phyloP scores from a whole-genome alignment of 2,797 vertebrate species.

The Fratercula arctica region DNA sequence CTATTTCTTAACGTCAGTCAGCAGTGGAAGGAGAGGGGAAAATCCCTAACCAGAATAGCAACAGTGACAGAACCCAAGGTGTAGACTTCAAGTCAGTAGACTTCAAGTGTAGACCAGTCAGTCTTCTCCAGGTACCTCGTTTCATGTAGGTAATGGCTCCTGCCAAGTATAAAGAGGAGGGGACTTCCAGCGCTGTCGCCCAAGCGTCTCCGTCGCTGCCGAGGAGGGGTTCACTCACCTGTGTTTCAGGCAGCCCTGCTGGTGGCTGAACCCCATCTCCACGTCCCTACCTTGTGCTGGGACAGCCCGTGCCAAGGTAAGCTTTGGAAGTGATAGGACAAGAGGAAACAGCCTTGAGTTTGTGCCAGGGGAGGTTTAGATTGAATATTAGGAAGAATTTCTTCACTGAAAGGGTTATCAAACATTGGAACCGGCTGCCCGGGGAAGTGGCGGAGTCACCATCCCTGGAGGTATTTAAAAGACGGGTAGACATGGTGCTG shows the following conservation, averaged over 20 bases:
- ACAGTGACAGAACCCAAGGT: accelerated
- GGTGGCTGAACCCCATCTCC: neutral
- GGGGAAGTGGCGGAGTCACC: too few relatives aligned
- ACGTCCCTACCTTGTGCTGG: accelerated
- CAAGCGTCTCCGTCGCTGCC: neutral
- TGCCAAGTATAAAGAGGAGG: neutral
- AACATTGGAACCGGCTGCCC: too few relatives aligned
- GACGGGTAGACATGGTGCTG: too few relatives aligned
- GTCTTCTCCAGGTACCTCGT: neutral
- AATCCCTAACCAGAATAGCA: neutral
- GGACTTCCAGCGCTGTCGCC: neutral
- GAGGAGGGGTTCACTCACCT: neutral
- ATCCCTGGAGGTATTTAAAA: too few relatives aligned
- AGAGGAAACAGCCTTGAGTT: too few relatives aligned
- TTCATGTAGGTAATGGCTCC: accelerated
- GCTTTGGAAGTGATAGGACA: too few relatives aligned
- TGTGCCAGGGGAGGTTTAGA: too few relatives aligned
- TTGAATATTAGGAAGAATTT: too few relatives aligned
- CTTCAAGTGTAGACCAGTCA: accelerated
- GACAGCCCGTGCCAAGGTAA: neutral
- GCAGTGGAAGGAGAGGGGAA: neutral
- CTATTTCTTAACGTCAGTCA: neutral
- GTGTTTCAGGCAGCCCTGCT: neutral
- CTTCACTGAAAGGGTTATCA: too few relatives aligned
- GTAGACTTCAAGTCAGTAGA: accelerated